Conservation (phyloP, 1,140 invertebrate species). For the Camponotus vicinus region DNA sequence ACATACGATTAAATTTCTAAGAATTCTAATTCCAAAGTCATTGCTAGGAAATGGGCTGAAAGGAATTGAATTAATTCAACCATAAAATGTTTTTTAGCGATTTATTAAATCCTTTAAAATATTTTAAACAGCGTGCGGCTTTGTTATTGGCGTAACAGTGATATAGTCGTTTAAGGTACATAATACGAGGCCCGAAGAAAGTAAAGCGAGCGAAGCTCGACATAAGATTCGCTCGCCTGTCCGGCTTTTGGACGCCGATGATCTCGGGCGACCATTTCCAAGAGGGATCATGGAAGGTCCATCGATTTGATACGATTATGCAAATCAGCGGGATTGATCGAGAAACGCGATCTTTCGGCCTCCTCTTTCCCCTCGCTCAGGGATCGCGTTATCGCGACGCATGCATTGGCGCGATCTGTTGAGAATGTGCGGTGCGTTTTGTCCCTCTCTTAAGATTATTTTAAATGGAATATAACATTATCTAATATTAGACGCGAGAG, state of each 20-base stretch:
- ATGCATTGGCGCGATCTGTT: slow-evolving; percentile 37
- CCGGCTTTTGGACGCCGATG: neutral
- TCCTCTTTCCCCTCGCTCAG: slow-evolving; percentile 18
- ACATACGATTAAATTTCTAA: too few species aligned
- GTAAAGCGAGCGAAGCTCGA: slow-evolving; percentile 72
- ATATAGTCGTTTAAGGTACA: slow-evolving; percentile 75
- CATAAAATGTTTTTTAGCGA: slow-evolving; percentile 68
- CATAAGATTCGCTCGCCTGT: slow-evolving; percentile 46
- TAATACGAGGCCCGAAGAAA: slow-evolving; percentile 69
- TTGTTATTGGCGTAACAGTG: slow-evolving; percentile 77
- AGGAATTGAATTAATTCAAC: neutral
- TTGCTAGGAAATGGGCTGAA: neutral
- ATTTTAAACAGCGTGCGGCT: slow-evolving; percentile 79
- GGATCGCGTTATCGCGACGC: slow-evolving; percentile 33
- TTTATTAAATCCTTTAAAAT: slow-evolving; percentile 81
- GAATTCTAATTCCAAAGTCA: neutral
- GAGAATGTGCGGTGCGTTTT: slow-evolving; percentile 42
- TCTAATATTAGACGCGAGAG: slow-evolving; percentile 68
- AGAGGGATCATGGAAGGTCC: slow-evolving; percentile 3
- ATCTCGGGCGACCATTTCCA: neutral
- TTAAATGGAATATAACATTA: slow-evolving; percentile 51
- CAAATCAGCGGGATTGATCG: slow-evolving; percentile 42
- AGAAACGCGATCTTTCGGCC: slow-evolving; percentile 34
- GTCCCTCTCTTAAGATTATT: slow-evolving; percentile 53
- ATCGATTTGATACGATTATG: slow-evolving; percentile 38